These are phyloP conservation scores for Galleria mellonella DNA, from an alignment of 1,140 invertebrate genomes.

Conservation along the genomic window DNA sequence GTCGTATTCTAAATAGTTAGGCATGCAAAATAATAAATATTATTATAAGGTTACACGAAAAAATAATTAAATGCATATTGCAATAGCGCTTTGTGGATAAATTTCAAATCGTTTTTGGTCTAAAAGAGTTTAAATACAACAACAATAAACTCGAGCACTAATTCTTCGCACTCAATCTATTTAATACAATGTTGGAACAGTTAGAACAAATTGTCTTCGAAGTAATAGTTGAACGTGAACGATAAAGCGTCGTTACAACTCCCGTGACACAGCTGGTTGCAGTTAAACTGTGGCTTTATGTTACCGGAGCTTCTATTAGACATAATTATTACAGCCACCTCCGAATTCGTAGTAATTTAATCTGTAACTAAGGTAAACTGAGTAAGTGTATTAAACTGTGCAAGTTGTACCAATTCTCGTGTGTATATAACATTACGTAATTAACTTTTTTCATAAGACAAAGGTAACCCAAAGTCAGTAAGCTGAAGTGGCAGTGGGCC, in stretches of 20 bases:
- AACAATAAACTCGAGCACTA: not conserved
- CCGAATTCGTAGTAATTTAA: conserved; percentile 32
- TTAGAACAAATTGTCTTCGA: conserved; percentile 26
- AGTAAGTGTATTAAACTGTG: conserved; percentile 3
- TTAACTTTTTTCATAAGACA: too few relatives aligned
- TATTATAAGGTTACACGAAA: too few relatives aligned
- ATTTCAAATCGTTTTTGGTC: too few relatives aligned
- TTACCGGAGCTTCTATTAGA: conserved; percentile 32
- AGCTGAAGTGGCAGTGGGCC: too few relatives aligned
- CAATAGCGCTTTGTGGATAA: too few relatives aligned
- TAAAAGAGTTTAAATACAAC: too few relatives aligned
- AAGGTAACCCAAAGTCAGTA: too few relatives aligned
- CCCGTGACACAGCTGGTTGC: conserved; percentile 40
- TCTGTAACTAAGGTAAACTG: conserved; percentile 9
- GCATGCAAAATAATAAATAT: too few relatives aligned
- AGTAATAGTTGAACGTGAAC: conserved; percentile 27
- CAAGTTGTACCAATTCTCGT: not conserved
- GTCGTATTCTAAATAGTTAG: too few relatives aligned
- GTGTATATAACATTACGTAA: not conserved
- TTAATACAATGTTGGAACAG: conserved; percentile 16
- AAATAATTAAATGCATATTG: too few relatives aligned
- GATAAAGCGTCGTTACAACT: conserved; percentile 37
- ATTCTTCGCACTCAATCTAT: conserved; percentile 8
- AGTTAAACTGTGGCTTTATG: conserved; percentile 51
- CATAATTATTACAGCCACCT: conserved; percentile 47